Percentiles rank a stretch among this genome's conserved stretches.
Evolutionary conservation across 1,140 invertebrate species (phyloP).

Genomic region (Diorhabda sublineata): DNA sequence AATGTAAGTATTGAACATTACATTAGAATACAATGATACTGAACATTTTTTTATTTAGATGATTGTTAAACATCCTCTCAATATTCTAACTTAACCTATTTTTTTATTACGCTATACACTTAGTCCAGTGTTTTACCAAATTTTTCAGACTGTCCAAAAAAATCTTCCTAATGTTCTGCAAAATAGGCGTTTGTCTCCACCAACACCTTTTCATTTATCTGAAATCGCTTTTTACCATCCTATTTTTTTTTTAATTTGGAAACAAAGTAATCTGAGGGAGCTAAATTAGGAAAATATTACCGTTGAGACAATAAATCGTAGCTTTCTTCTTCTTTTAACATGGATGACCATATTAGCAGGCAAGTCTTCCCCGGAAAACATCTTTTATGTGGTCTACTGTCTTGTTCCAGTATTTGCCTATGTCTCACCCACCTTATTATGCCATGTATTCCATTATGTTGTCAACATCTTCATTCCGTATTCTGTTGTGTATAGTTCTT

Average conservation of each 20-base stretch:
- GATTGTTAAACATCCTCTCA: background rate
- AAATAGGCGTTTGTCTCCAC: background rate
- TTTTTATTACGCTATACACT: background rate
- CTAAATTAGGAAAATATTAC: no score
- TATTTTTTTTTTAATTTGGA: background rate
- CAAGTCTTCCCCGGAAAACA: no score
- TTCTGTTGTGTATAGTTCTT: no score
- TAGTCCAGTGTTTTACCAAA: background rate
- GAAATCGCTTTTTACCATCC: background rate
- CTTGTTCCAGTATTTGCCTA: no score
- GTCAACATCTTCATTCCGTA: no score
- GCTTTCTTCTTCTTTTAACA: no score
- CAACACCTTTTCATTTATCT: background rate
- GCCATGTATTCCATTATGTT: no score
- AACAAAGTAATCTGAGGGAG: background rate
- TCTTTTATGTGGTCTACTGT: no score
- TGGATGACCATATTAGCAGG: no score
- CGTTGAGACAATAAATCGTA: no score
- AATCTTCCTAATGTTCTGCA: no score
- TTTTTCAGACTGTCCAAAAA: background rate
- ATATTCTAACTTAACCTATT: background rate
- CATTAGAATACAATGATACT: background rate
- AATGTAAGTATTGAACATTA: constrained; percentile 9
- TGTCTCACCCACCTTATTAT: no score
- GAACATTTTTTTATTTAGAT: background rate